These are phyloP conservation scores for Lampris megalopsis DNA, from an alignment of 2,113 vertebrate genomes.

Conservation along the genomic window DNA sequence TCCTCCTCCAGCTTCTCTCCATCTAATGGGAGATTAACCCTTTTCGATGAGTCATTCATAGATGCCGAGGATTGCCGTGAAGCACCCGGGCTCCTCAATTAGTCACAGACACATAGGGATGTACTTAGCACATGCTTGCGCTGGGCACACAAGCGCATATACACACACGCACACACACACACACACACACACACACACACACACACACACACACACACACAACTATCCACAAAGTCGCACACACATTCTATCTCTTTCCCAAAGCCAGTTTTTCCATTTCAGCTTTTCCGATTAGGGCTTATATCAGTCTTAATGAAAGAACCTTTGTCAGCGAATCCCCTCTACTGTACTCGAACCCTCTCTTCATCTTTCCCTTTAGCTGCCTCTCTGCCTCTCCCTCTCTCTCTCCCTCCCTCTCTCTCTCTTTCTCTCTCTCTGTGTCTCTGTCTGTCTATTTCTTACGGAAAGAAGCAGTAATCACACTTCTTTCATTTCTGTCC, in stretches of 20 bases:
- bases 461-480: constrained; percentile 29
- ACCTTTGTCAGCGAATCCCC: constrained; percentile 44
- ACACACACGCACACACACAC: constrained; percentile 1
- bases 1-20: constrained; percentile 30
- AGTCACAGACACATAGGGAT: constrained; percentile 46
- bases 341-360: constrained; percentile 5
- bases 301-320: constrained; percentile 38
- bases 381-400: constrained; percentile 10
- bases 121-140: constrained; percentile 28
- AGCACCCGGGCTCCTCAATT: constrained; percentile 50
- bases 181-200: constrained; percentile 2
- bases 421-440: constrained; percentile 8
- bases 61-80: constrained; percentile 58
- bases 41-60: constrained; percentile 74
- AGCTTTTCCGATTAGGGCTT: constrained; percentile 35
- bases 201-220: constrained; percentile 10
- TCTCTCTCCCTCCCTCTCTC: not conserved
- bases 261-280: constrained; percentile 46
- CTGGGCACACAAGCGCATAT: constrained; percentile 2
- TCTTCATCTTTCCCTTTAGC: constrained; percentile 35
- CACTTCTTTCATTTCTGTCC: constrained; percentile 59
- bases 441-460: constrained; percentile 4
- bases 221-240: constrained; percentile 13
- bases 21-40: constrained; percentile 59
- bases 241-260: not conserved